A percentile compares a stretch with the other conserved stretches of the same genome.
Conservation (phyloP, 2,113 vertebrate species). For the Mobula hypostoma region DNA sequence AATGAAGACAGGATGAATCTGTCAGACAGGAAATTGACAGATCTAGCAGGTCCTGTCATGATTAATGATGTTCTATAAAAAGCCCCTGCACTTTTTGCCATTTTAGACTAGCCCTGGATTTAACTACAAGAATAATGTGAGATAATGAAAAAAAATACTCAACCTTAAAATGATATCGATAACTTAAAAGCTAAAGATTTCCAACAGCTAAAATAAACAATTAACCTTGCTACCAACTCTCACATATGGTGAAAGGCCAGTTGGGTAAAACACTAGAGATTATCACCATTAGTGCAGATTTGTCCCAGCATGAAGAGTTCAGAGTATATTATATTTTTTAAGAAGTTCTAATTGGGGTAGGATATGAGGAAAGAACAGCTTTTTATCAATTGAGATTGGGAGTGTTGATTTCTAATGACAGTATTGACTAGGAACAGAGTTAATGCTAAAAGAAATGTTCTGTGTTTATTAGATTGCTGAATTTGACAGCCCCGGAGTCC, state of each 20-base stretch:
- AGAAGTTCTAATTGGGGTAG: background rate
- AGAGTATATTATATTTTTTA: background rate
- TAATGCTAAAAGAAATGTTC: background rate
- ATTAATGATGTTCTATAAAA: background rate
- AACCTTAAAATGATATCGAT: background rate
- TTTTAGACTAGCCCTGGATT: background rate
- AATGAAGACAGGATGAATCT: background rate
- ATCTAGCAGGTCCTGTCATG: background rate
- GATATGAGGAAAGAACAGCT: background rate
- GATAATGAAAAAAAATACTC: background rate
- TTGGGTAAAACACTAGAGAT: background rate
- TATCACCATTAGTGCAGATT: background rate
- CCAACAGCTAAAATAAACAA: too few relatives aligned
- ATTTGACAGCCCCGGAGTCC: constrained; percentile 25
- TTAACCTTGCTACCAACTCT: background rate
- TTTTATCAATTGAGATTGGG: background rate
- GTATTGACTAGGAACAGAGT: background rate
- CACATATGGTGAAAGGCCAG: background rate
- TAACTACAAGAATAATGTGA: background rate
- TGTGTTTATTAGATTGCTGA: constrained; percentile 24
- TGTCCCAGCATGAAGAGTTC: background rate
- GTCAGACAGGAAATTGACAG: background rate
- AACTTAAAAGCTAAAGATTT: background rate
- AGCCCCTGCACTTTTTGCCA: background rate
- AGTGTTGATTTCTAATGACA: background rate